Percentiles rank a stretch among this genome's conserved stretches.
These are phyloP conservation scores for Ferrisia virgata DNA, from an alignment of 2,888 invertebrate genomes.

Conservation along the genomic window DNA sequence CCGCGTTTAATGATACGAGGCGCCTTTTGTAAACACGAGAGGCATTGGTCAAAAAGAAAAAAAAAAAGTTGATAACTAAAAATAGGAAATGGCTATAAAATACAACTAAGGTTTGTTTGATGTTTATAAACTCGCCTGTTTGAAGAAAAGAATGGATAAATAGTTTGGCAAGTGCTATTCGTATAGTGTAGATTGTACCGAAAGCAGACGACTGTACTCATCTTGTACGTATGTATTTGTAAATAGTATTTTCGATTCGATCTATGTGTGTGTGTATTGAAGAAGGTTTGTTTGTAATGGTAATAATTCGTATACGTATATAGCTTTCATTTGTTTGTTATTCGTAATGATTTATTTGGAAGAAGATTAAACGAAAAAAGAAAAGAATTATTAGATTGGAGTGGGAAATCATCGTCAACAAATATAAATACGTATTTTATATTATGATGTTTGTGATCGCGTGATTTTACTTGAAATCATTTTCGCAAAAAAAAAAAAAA, in stretches of 20 bases:
- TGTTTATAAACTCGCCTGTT: neutral
- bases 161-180: constrained; percentile 8
- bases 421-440: neutral
- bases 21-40: neutral
- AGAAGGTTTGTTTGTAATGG: too few relatives aligned
- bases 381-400: neutral
- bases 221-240: too few relatives aligned
- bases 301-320: neutral
- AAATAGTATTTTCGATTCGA: constrained; percentile 1
- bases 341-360: too few relatives aligned
- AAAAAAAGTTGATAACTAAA: neutral
- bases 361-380: too few relatives aligned
- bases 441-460: neutral
- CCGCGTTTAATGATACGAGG: neutral
- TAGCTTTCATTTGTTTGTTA: neutral
- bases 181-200: too few relatives aligned
- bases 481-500: neutral
- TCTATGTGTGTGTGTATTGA: too few relatives aligned
- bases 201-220: neutral
- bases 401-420: neutral
- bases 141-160: neutral
- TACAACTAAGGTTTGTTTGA: neutral
- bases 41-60: constrained; percentile 16
- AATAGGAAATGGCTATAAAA: constrained; percentile 11
- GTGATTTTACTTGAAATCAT: neutral